Percentiles rank a stretch among this genome's conserved stretches.
Evolutionary conservation across 1,140 invertebrate species (phyloP).

Genomic region (Achatina immaculata): DNA sequence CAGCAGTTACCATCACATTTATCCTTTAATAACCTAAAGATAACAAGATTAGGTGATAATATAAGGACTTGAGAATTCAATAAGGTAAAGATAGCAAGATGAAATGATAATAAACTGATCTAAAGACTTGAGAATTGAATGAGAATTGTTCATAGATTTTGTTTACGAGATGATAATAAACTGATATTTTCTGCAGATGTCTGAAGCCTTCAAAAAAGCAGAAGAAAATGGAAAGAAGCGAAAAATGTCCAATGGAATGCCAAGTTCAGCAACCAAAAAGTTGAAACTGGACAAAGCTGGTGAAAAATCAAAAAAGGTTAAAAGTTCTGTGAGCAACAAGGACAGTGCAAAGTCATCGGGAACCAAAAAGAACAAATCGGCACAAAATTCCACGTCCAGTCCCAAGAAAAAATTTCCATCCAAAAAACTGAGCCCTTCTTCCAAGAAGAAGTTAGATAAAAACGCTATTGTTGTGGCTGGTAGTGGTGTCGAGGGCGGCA

Average conservation of each 20-base stretch:
- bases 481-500: conserved; percentile 38
- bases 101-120: too few relatives aligned
- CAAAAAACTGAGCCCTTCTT: conserved; percentile 19
- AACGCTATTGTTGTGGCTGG: conserved; percentile 29
- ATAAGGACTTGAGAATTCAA: too few relatives aligned
- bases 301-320: conserved; percentile 46
- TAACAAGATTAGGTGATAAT: too few relatives aligned
- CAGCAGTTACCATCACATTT: too few relatives aligned
- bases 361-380: conserved; percentile 24
- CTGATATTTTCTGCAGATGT: conserved; percentile 51
- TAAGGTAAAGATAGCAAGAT: too few relatives aligned
- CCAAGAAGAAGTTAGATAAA: conserved; percentile 39
- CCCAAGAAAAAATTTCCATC: conserved; percentile 37
- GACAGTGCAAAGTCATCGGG: conserved; percentile 38
- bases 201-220: conserved; percentile 53
- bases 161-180: too few relatives aligned
- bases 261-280: conserved; percentile 45
- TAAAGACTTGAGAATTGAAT: too few relatives aligned
- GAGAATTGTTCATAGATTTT: too few relatives aligned
- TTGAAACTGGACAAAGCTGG: conserved; percentile 47
- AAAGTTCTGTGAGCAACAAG: conserved; percentile 2
- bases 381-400: conserved; percentile 31
- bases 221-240: conserved; percentile 48
- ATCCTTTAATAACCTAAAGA: too few relatives aligned
- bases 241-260: conserved; percentile 43